These are phyloP conservation scores for Empis livida DNA, from an alignment of 2,888 invertebrate species.

Conservation along the genomic window DNA sequence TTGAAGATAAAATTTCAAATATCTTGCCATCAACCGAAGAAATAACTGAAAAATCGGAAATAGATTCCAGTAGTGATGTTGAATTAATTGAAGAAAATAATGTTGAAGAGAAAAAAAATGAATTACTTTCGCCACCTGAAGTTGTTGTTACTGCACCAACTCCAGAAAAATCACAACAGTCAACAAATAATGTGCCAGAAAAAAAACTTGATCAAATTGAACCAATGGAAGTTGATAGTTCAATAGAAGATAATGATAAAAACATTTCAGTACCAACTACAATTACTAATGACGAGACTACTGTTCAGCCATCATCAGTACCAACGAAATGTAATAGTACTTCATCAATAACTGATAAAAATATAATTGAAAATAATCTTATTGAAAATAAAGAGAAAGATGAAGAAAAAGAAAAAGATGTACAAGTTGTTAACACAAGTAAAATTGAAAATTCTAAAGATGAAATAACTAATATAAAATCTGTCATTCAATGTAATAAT, in stretches of 20 bases:
- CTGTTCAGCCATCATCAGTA: background rate
- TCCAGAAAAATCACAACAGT: constrained; percentile 4
- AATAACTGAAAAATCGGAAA: constrained; percentile 5
- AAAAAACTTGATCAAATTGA: constrained; percentile 19
- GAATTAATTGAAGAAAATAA: background rate
- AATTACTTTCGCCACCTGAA: background rate
- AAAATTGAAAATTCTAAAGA: constrained; percentile 8
- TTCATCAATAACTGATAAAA: background rate
- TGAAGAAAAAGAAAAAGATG: constrained; percentile 6
- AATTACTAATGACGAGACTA: too few species aligned
- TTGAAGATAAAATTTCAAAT: too few species aligned
- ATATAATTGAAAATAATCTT: constrained; percentile 5
- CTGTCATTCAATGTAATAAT: constrained; percentile 13
- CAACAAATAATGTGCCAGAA: constrained; percentile 4
- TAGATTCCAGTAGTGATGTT: constrained; percentile 4
- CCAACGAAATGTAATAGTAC: constrained; percentile 2
- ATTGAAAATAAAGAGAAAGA: constrained; percentile 8
- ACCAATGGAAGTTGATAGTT: constrained; percentile 30
- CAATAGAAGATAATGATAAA: background rate
- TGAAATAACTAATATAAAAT: constrained; percentile 10
- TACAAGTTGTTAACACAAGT: constrained; percentile 6
- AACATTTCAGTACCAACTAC: too few species aligned
- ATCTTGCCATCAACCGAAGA: background rate
- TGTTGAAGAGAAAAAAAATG: background rate
- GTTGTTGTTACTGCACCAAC: constrained; percentile 17